These are phyloP conservation scores for Eueides isabella DNA, from an alignment of 1,140 invertebrate species.

Conservation along the genomic window DNA sequence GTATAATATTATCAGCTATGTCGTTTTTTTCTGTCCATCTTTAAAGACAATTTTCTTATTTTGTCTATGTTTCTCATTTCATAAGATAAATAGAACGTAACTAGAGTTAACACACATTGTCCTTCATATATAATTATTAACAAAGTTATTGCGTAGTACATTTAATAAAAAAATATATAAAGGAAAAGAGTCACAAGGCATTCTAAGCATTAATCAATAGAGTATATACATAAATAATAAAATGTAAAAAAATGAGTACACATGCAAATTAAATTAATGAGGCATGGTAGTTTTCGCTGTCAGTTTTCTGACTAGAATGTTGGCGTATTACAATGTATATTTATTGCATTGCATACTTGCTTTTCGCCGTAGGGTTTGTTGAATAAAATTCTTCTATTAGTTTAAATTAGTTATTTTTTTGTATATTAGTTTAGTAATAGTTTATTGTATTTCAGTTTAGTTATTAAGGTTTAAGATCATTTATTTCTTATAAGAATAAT, in stretches of 20 bases:
- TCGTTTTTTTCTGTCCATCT: too few species aligned
- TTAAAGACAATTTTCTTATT: too few species aligned
- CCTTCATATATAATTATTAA: not conserved
- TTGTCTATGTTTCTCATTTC: too few species aligned
- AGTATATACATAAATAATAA: conserved; percentile 9
- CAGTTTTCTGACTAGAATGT: conserved; percentile 1
- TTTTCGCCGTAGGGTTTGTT: not conserved
- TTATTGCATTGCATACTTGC: not conserved
- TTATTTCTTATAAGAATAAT: too few species aligned
- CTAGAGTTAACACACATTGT: not conserved
- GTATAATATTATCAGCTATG: too few species aligned
- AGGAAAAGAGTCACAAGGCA: not conserved
- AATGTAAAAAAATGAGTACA: not conserved
- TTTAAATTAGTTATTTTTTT: too few species aligned
- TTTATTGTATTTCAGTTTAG: too few species aligned
- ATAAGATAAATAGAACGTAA: not conserved
- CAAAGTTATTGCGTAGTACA: not conserved
- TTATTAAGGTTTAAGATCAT: too few species aligned
- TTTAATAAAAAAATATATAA: not conserved
- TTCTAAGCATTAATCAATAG: not conserved
- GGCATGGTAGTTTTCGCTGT: not conserved
- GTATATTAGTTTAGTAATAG: too few species aligned
- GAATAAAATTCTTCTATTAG: too few species aligned
- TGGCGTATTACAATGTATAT: conserved; percentile 1
- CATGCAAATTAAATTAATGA: conserved; percentile 13